Evolutionary conservation across 2,888 invertebrate species (phyloP).

Genomic region (Dryococelus australis): DNA sequence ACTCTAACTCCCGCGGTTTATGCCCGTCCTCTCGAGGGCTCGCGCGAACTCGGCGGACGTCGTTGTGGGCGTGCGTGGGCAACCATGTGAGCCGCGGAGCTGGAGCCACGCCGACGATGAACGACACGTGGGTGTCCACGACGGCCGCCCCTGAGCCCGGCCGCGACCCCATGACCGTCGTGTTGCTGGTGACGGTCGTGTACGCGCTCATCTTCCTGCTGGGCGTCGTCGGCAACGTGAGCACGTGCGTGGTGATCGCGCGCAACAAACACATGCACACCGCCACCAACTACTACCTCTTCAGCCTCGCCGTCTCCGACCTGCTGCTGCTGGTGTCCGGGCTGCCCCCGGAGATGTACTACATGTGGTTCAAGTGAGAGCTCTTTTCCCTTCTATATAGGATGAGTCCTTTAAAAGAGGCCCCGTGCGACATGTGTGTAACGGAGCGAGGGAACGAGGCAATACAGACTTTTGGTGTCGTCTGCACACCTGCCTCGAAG

Average conservation of each 20-base stretch:
- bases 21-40: too few species aligned
- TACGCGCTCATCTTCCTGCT: slow-evolving; percentile 75
- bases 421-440: too few species aligned
- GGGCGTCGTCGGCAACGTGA: slow-evolving; percentile 79
- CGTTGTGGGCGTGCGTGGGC: too few species aligned
- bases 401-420: too few species aligned
- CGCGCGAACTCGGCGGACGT: too few species aligned
- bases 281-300: slow-evolving; percentile 83
- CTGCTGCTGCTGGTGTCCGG: slow-evolving; percentile 76
- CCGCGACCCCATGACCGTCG: slow-evolving; percentile 66
- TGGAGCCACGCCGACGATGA: background rate
- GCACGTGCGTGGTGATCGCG: slow-evolving; percentile 80
- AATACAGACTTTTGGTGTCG: too few species aligned
- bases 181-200: slow-evolving; percentile 71
- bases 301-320: slow-evolving; percentile 81
- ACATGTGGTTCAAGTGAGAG: slow-evolving; percentile 65
- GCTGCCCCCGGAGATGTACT: slow-evolving; percentile 80
- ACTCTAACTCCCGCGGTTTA: too few species aligned
- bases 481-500: too few species aligned
- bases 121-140: background rate
- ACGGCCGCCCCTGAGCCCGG: slow-evolving; percentile 10
- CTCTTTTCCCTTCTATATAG: too few species aligned
- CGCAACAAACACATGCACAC: slow-evolving; percentile 83
- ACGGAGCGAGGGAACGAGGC: too few species aligned
- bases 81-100: too few species aligned